Evolutionary conservation across 2,888 invertebrate species (phyloP).

Genomic region (Nomada hirtipes): DNA sequence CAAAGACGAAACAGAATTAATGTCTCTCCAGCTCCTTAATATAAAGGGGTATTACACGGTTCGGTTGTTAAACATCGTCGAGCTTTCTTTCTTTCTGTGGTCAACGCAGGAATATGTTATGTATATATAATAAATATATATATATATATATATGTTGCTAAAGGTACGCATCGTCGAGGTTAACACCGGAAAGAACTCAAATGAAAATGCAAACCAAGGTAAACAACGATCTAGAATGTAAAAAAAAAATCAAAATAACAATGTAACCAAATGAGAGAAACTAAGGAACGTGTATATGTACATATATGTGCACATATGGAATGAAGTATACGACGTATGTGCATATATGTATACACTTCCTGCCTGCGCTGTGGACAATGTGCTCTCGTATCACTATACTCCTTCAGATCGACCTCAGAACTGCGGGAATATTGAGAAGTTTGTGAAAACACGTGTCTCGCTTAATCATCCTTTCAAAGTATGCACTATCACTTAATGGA

Average conservation of each 20-base stretch:
- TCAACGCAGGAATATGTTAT: not conserved
- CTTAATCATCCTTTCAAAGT: too few species aligned
- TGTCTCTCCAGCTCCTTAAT: not conserved
- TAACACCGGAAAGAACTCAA: constrained; percentile 64
- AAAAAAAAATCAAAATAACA: constrained; percentile 8
- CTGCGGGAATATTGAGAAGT: too few species aligned
- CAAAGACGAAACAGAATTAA: too few species aligned
- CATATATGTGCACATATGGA: not conserved
- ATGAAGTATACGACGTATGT: not conserved
- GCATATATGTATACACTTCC: not conserved
- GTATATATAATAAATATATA: too few species aligned
- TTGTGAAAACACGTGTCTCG: too few species aligned
- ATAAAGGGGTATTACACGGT: constrained; percentile 6
- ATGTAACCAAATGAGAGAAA: constrained; percentile 13
- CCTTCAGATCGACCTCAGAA: too few species aligned
- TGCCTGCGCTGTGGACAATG: not conserved
- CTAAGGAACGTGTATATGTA: constrained; percentile 5
- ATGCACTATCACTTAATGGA: too few species aligned
- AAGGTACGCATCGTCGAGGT: constrained; percentile 52
- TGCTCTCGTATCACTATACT: too few species aligned
- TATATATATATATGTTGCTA: too few species aligned
- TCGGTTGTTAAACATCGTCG: not conserved
- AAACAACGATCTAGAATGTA: constrained; percentile 52
- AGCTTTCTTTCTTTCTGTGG: constrained; percentile 33
- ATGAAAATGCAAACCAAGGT: constrained; percentile 72